phyloP scores from a whole-genome alignment of 2,888 invertebrate species.

The Tetrapedia diversipes region DNA sequence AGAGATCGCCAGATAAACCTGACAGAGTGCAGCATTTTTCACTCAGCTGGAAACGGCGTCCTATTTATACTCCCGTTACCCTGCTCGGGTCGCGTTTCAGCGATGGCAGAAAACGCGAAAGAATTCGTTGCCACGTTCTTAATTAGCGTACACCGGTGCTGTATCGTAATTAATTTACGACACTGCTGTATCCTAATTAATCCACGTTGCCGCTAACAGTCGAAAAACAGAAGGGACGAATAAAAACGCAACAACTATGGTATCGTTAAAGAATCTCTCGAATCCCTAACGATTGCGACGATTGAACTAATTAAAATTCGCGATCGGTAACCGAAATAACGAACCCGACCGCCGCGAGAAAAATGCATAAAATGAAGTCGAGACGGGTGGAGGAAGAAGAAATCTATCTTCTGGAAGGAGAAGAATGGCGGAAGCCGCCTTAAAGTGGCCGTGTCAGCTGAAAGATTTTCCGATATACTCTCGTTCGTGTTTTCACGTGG shows the following conservation, averaged over 20 bases:
- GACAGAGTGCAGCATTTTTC: background rate
- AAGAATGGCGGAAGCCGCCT: too few relatives aligned
- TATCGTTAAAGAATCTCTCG: background rate
- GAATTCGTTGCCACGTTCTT: too few relatives aligned
- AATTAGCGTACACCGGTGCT: too few relatives aligned
- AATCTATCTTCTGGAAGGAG: background rate
- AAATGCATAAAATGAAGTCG: too few relatives aligned
- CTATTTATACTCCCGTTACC: background rate
- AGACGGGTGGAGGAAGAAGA: too few relatives aligned
- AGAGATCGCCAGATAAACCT: background rate
- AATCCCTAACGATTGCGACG: background rate
- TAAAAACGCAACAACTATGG: too few relatives aligned
- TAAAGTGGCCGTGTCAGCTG: constrained; percentile 1
- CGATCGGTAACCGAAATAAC: background rate
- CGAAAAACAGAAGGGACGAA: too few relatives aligned
- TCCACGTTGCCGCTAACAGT: background rate
- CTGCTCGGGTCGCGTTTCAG: background rate
- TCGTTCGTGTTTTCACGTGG: constrained; percentile 14
- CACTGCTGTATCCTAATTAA: background rate
- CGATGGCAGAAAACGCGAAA: background rate
- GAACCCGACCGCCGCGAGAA: background rate
- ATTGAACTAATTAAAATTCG: constrained; percentile 6
- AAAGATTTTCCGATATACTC: constrained; percentile 18
- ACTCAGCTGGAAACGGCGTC: background rate
- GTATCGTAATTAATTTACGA: too few relatives aligned